phyloP scores from a whole-genome alignment of 2,888 invertebrate genomes.

The Leucophora obtusa region DNA sequence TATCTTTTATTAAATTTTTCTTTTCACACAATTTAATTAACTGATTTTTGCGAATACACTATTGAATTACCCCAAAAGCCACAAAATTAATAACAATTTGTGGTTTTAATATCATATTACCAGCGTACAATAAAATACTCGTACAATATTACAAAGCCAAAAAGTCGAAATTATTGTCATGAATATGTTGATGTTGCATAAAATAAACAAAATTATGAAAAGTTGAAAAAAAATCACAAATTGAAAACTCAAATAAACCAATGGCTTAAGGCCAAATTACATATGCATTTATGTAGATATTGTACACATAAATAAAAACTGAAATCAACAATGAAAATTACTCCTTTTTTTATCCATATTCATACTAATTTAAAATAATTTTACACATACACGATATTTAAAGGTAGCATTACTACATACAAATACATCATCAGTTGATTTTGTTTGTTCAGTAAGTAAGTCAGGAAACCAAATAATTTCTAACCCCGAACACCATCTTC shows the following conservation, averaged over 20 bases:
- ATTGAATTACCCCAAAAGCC: background rate
- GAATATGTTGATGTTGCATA: background rate
- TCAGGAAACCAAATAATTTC: background rate
- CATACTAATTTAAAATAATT: slow-evolving; percentile 2
- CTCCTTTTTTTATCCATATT: background rate
- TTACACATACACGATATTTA: background rate
- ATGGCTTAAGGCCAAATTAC: slow-evolving; percentile 17
- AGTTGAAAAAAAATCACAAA: background rate
- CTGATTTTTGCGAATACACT: background rate
- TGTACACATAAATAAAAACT: background rate
- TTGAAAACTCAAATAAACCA: slow-evolving; percentile 12
- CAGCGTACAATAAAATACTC: background rate
- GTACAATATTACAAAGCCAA: background rate
- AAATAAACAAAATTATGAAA: background rate
- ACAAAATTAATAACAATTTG: slow-evolving; percentile 11
- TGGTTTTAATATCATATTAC: background rate
- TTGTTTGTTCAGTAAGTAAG: background rate
- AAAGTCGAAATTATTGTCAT: background rate
- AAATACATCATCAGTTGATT: background rate
- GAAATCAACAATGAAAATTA: slow-evolving; percentile 5
- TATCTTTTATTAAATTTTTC: too few species aligned
- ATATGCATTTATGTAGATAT: background rate
- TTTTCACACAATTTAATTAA: slow-evolving; percentile 2
- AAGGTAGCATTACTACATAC: background rate
- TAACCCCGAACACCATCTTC: background rate